Conservation (phyloP, 2,888 invertebrate species). For the Zhuqinia jingwanae region DNA sequence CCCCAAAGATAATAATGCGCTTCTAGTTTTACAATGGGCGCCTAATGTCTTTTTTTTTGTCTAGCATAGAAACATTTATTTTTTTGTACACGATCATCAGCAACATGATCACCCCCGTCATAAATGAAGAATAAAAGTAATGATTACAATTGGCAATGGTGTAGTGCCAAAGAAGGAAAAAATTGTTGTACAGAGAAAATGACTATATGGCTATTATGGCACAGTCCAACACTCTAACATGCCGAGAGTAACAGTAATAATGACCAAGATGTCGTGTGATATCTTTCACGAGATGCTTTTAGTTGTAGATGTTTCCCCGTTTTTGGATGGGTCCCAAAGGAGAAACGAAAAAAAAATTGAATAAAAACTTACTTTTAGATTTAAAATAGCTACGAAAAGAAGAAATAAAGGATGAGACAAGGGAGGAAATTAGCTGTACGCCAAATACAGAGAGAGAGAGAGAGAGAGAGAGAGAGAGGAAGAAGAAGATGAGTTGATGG, state of each 20-base stretch:
- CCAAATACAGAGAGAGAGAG: no score
- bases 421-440: conserved; percentile 35
- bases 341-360: neutral
- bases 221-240: neutral
- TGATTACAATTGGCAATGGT: conserved; percentile 10
- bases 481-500: neutral
- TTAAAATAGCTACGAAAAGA: conserved; percentile 26
- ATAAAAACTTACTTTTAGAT: neutral
- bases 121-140: conserved; percentile 31
- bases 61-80: neutral
- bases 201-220: no score
- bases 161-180: conserved; percentile 11
- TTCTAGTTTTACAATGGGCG: neutral
- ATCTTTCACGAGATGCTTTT: neutral
- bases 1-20: neutral
- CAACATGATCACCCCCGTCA: neutral
- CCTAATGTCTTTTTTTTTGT: no score
- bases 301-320: neutral
- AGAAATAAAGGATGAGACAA: conserved; percentile 11
- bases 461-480: no score
- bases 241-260: no score
- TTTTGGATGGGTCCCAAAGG: conserved; percentile 49
- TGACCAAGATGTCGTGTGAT: no score
- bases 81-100: neutral
- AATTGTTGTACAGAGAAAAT: neutral